A percentile compares a stretch with the other conserved stretches of the same genome.
Conservation (phyloP, 2,797 vertebrate species). For the Sebastes nivosus region DNA sequence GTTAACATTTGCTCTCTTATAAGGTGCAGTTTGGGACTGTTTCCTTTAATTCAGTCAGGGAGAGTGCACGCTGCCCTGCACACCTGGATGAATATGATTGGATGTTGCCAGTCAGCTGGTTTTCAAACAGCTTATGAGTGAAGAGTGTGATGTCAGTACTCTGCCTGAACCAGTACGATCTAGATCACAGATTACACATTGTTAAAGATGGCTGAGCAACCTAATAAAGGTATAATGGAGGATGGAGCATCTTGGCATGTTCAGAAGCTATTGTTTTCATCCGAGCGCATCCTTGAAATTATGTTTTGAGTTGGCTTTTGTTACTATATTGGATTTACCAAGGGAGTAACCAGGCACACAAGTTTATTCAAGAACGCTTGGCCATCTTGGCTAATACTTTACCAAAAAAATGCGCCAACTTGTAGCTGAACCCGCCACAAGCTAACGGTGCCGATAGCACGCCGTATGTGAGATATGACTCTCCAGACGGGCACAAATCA, state of each 20-base stretch:
- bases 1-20: background rate
- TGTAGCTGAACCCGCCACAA: background rate
- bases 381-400: background rate
- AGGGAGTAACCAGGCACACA: background rate
- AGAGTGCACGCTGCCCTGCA: background rate
- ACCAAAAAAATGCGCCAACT: background rate
- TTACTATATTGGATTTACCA: background rate
- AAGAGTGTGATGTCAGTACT: background rate
- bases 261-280: background rate
- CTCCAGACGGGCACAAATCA: conserved; percentile 20
- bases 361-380: background rate
- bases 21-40: background rate
- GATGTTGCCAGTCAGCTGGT: background rate
- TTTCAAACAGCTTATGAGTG: background rate
- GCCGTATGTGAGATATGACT: background rate
- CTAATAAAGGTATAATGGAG: background rate
- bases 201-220: background rate
- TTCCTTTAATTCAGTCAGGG: background rate
- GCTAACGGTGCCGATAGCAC: conserved; percentile 2
- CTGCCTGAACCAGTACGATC: background rate
- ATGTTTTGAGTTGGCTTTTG: background rate
- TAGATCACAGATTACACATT: background rate
- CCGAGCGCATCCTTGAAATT: background rate
- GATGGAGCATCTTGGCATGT: background rate
- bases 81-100: background rate